phyloP scores from a whole-genome alignment of 2,888 invertebrate species.

The Panorpa germanica region DNA sequence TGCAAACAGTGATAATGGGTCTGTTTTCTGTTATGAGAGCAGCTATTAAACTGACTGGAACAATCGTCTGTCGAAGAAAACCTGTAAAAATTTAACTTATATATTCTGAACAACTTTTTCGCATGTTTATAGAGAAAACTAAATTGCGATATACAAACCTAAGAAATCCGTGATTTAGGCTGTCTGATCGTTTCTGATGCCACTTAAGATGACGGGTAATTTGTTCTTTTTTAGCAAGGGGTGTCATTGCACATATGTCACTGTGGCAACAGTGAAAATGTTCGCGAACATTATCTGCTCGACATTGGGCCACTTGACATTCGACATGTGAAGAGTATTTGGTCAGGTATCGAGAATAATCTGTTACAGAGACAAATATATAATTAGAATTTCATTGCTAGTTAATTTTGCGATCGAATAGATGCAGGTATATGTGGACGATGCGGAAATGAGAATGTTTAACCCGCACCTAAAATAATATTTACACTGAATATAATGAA shows the following conservation, averaged over 20 bases:
- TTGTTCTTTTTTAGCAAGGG: slow-evolving; percentile 96
- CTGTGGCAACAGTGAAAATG: slow-evolving; percentile 85
- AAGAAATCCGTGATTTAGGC: slow-evolving; percentile 89
- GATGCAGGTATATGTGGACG: too few relatives aligned
- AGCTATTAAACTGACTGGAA: slow-evolving; percentile 62
- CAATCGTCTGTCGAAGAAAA: slow-evolving; percentile 94
- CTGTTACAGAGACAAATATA: slow-evolving; percentile 9
- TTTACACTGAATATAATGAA: too few relatives aligned
- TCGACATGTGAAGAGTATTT: slow-evolving; percentile 24
- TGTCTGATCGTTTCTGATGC: slow-evolving; percentile 97
- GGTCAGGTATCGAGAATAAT: slow-evolving; percentile 16
- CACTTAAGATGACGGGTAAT: slow-evolving; percentile 98
- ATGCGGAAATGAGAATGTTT: too few relatives aligned
- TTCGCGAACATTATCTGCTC: slow-evolving; percentile 38
- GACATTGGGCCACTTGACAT: slow-evolving; percentile 22
- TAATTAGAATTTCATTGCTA: too few relatives aligned
- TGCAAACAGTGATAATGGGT: slow-evolving; percentile 97
- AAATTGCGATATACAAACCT: too few relatives aligned
- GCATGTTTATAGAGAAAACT: too few relatives aligned
- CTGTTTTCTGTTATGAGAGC: slow-evolving; percentile 85
- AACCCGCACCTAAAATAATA: too few relatives aligned
- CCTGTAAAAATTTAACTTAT: slow-evolving; percentile 26
- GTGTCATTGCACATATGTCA: slow-evolving; percentile 46
- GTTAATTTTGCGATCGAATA: too few relatives aligned
- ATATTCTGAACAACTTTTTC: neutral